Evolutionary conservation across 2,113 vertebrate genomes (phyloP).

Genomic region (Apistogramma diplotaenia): DNA sequence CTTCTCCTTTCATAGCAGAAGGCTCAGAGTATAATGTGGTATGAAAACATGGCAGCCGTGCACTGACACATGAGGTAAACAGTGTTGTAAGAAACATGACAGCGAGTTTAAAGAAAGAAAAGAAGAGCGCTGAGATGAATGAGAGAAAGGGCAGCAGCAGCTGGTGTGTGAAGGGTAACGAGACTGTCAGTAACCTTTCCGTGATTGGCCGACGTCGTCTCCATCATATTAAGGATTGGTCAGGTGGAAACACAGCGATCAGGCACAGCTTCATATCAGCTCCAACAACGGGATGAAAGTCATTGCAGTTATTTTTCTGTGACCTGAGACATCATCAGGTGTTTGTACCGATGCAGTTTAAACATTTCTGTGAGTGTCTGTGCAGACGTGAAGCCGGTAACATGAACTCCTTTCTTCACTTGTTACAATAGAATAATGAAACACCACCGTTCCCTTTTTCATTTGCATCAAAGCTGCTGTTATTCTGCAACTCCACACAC

Average conservation of each 20-base stretch:
- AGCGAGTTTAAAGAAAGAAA: constrained; percentile 41
- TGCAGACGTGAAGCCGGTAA: neutral
- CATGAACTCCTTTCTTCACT: neutral
- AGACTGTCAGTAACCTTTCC: constrained; percentile 54
- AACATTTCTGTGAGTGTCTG: neutral
- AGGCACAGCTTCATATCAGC: neutral
- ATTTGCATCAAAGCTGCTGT: neutral
- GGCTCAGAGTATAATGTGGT: neutral
- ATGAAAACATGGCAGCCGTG: constrained; percentile 5
- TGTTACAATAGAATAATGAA: neutral
- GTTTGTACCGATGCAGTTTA: neutral
- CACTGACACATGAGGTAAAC: constrained; percentile 51
- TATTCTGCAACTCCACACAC: no score
- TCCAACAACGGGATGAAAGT: neutral
- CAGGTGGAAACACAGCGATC: constrained; percentile 24
- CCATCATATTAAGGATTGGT: constrained; percentile 28
- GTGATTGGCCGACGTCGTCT: constrained; percentile 29
- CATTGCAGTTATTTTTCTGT: neutral
- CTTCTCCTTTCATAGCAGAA: neutral
- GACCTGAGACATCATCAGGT: neutral
- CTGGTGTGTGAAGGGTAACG: constrained; percentile 54
- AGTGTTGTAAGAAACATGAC: constrained; percentile 65
- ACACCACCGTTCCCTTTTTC: no score
- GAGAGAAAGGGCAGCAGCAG: constrained; percentile 41
- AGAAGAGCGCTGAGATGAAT: constrained; percentile 45